A percentile compares a stretch with the other conserved stretches of the same genome.
These are phyloP conservation scores for Marmota flaviventris DNA, from an alignment of 2,113 vertebrate genomes.

Conservation along the genomic window DNA sequence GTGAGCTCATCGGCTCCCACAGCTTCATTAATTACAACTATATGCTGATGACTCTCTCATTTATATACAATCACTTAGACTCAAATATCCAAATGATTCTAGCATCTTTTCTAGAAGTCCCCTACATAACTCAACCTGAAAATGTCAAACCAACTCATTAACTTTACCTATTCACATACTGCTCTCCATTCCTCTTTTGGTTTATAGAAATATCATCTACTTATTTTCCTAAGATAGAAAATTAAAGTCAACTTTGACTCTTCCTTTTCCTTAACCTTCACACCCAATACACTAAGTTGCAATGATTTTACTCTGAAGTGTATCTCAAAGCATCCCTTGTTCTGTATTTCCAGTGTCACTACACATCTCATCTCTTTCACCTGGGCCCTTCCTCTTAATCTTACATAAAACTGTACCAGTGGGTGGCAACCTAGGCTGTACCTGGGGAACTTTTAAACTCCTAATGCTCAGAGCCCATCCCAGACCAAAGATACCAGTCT, in stretches of 20 bases:
- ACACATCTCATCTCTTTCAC: not conserved
- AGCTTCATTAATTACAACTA: not conserved
- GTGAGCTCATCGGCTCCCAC: not conserved
- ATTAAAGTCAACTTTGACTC: not conserved
- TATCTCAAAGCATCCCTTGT: not conserved
- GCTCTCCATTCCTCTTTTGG: not conserved
- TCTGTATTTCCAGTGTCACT: not conserved
- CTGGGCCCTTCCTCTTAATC: not conserved
- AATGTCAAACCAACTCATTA: not conserved
- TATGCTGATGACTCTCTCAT: not conserved
- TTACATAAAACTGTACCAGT: not conserved
- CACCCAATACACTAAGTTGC: not conserved
- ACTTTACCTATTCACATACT: not conserved
- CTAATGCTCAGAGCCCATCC: not conserved
- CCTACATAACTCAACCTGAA: not conserved
- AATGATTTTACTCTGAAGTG: not conserved
- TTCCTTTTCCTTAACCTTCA: conserved; percentile 38
- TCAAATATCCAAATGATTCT: not conserved
- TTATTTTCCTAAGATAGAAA: conserved; percentile 42
- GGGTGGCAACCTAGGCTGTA: not conserved
- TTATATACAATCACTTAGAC: not conserved
- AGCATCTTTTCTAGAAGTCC: not conserved
- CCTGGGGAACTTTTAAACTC: not conserved
- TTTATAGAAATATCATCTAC: not conserved
- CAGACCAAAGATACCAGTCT: not conserved